Evolutionary conservation across 2,113 vertebrate genomes (phyloP), one percentile per base, ranked within the genome.

Genomic region (Meriones unguiculatus): DNA sequence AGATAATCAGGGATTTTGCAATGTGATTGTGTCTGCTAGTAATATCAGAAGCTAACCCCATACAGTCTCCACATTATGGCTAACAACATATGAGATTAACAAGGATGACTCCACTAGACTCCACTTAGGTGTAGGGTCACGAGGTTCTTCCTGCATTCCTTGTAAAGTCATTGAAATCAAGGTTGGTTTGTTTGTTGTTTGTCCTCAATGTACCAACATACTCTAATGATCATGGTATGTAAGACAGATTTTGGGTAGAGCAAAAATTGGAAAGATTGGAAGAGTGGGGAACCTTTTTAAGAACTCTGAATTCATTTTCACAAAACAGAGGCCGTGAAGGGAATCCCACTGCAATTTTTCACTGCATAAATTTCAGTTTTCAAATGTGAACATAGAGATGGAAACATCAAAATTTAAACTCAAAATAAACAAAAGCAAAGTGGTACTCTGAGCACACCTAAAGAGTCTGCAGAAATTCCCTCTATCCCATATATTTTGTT

Each of bases 381-480:
- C 15, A 11, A 52, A 78, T 20, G 3, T 78, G 25, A 95, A 90
- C 92, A 85, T 22, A 32, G 5, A 90, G 64, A 32, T 72, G 41
- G 59, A 81, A 87, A 95, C 78, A 65, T 64, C 50, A 73, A 92
- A 82, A 85, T 54, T 73, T 87, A 73, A 54, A 41, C 5, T 78
- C 69, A 78, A 69, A 87, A 87, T 89, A 70, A 84, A 76, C 25
- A 64, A 13, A 57, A 2, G 3, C 3, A n/a, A 94, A 72, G 12
- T 20, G 3, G 0, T 64, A 25, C 14, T 59, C 14, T 67, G 30
- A 81, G 14, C 11, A 89, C 1, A 75, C 17, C 13, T 80, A 50
- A 78, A 73, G 35, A 41, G 8, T 32, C 15, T 59, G 0, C 50
- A 28, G 1, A 22, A 46, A 67, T 2, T 50, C 3, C 77, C 28